phyloP scores from a whole-genome alignment of 2,797 vertebrate genomes.

The Alcedo quadribrachys region DNA sequence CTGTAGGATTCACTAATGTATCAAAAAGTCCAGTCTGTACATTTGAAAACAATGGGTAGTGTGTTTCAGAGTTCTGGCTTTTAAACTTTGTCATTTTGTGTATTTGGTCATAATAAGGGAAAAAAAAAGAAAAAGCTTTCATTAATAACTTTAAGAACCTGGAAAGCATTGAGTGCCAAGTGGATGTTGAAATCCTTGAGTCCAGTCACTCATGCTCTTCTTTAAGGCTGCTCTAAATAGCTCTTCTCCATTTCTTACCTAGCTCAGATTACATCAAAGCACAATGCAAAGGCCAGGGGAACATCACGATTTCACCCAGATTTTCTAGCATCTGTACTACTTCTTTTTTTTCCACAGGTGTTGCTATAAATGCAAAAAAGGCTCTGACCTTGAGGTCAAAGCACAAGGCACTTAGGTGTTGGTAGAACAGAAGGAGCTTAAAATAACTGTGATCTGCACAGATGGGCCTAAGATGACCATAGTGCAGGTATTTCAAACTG shows the following conservation, averaged over 20 bases:
- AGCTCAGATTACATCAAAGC: conserved; percentile 72
- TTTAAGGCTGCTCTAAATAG: conserved; percentile 20
- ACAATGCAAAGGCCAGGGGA: conserved; percentile 66
- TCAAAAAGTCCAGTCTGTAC: background rate
- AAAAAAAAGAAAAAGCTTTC: background rate
- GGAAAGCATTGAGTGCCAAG: background rate
- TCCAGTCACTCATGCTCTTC: background rate
- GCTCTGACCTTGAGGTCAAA: conserved; percentile 80
- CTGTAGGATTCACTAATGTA: background rate
- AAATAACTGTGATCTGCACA: conserved; percentile 63
- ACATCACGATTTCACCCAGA: conserved; percentile 74
- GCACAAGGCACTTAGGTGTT: conserved; percentile 58
- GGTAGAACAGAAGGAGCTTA: conserved; percentile 74
- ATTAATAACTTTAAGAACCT: background rate
- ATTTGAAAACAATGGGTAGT: background rate
- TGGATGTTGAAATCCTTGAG: background rate
- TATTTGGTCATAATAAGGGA: background rate
- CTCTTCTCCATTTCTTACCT: conserved; percentile 42
- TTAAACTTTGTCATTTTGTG: background rate
- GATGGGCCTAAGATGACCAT: conserved; percentile 47
- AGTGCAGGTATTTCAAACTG: conserved; percentile 31
- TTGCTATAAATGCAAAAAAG: conserved; percentile 70
- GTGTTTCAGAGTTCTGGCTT: background rate
- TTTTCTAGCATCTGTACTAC: conserved; percentile 75
- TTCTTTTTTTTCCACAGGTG: conserved; percentile 73